Evolutionary conservation across 2,888 invertebrate species (phyloP).

Genomic region (Steinernema carpocapsae): DNA sequence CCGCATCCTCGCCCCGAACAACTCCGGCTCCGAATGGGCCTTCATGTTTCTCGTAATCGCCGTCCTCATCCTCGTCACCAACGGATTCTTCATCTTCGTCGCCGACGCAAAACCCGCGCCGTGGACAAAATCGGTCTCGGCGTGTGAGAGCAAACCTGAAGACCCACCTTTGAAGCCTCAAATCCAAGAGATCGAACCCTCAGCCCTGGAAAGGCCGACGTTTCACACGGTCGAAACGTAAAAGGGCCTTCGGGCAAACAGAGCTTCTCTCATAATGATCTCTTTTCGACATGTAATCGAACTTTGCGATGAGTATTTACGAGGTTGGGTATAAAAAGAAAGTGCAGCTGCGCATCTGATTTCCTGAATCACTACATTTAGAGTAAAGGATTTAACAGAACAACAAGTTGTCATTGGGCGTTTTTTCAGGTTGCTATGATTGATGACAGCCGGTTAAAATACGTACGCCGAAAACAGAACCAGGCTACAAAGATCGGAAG

Average conservation of each 20-base stretch:
- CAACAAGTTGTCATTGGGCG: too few species aligned
- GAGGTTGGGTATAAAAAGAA: too few species aligned
- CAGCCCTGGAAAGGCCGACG: background rate
- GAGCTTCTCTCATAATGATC: background rate
- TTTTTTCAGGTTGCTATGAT: too few species aligned
- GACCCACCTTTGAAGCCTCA: background rate
- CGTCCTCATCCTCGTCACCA: constrained; percentile 21
- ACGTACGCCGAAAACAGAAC: too few species aligned
- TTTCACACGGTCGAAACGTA: background rate
- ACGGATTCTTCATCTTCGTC: constrained; percentile 37
- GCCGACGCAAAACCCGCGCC: constrained; percentile 22
- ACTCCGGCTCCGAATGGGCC: constrained; percentile 36
- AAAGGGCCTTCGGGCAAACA: background rate
- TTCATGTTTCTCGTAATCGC: constrained; percentile 36
- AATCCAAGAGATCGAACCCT: background rate
- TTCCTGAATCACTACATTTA: too few species aligned
- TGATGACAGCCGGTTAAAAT: too few species aligned
- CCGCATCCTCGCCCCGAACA: too few species aligned
- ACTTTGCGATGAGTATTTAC: too few species aligned
- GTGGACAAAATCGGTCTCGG: background rate
- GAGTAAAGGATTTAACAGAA: too few species aligned
- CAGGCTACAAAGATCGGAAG: too few species aligned
- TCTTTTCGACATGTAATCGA: too few species aligned
- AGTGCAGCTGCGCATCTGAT: too few species aligned
- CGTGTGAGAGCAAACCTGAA: background rate